These are phyloP conservation scores for Himalopsyche tibetana DNA, from an alignment of 2,888 invertebrate genomes.

Conservation along the genomic window DNA sequence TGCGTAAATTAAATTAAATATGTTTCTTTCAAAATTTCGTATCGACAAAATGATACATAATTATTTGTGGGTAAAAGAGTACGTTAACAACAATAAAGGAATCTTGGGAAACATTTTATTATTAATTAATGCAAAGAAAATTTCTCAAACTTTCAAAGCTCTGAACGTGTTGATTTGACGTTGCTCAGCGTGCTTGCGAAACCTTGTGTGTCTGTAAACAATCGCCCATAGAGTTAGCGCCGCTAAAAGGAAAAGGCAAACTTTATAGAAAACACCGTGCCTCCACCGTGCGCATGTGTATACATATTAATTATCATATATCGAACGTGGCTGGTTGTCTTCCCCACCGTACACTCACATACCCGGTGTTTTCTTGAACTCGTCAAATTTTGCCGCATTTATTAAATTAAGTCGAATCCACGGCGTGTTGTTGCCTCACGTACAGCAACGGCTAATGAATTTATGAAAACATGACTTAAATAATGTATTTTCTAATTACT, in stretches of 20 bases:
- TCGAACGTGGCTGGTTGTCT: constrained; percentile 38
- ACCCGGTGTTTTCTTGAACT: constrained; percentile 21
- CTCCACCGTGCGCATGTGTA: constrained; percentile 29
- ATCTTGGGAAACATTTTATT: no score
- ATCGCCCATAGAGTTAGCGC: constrained; percentile 16
- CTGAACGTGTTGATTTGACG: constrained; percentile 28
- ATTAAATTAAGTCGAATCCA: constrained; percentile 35
- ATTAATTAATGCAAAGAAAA: background rate
- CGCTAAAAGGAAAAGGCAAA: constrained; percentile 6
- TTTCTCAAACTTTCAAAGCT: constrained; percentile 1
- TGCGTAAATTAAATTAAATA: no score
- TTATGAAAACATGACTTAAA: constrained; percentile 38
- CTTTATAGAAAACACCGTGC: constrained; percentile 18
- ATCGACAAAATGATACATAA: no score
- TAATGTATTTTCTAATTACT: constrained; percentile 41
- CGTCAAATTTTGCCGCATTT: constrained; percentile 35
- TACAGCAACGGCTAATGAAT: constrained; percentile 15
- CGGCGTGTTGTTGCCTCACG: constrained; percentile 1
- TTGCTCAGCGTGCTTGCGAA: constrained; percentile 8
- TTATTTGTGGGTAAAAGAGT: no score
- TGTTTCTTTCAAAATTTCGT: no score
- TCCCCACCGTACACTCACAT: background rate
- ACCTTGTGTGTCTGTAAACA: constrained; percentile 27
- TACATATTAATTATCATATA: constrained; percentile 40
- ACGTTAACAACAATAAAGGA: no score